phyloP scores from a whole-genome alignment of 2,797 vertebrate genomes.

The Potorous gilbertii region DNA sequence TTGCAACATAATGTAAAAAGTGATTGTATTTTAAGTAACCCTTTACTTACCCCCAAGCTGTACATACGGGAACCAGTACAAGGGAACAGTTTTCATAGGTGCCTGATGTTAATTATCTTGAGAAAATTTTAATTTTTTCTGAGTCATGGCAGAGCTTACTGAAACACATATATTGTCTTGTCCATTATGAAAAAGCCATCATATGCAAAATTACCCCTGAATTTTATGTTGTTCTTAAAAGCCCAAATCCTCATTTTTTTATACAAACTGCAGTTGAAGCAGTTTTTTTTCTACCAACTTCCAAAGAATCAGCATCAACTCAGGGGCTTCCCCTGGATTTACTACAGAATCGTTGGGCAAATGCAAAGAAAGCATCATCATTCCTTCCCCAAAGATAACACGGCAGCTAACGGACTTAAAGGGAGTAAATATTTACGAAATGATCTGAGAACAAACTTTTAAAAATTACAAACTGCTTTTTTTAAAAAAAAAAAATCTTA shows the following conservation, averaged over 20 bases:
- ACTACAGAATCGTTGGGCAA: not conserved
- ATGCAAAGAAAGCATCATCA: constrained; percentile 26
- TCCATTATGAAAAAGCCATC: not conserved
- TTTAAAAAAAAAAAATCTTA: not conserved
- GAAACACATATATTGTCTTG: constrained; percentile 28
- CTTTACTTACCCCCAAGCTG: constrained; percentile 69
- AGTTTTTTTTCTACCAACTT: constrained; percentile 42
- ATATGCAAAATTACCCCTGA: constrained; percentile 6
- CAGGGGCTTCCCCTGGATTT: not conserved
- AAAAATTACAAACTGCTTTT: not conserved
- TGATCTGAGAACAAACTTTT: constrained; percentile 19
- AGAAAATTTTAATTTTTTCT: constrained; percentile 26
- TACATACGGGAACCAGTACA: constrained; percentile 28
- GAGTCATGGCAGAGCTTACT: constrained; percentile 18
- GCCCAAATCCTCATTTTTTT: constrained; percentile 30
- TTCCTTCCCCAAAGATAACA: not conserved
- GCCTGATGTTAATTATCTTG: not conserved
- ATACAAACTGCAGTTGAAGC: not conserved
- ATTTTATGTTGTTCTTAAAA: constrained; percentile 44
- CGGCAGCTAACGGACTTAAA: not conserved
- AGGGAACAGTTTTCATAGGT: not conserved
- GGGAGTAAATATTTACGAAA: constrained; percentile 20
- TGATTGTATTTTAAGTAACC: constrained; percentile 69
- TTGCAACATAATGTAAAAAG: constrained; percentile 57
- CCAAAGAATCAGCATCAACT: constrained; percentile 30